phyloP scores from a whole-genome alignment of 1,140 invertebrate species.

The Coboldia fuscipes region DNA sequence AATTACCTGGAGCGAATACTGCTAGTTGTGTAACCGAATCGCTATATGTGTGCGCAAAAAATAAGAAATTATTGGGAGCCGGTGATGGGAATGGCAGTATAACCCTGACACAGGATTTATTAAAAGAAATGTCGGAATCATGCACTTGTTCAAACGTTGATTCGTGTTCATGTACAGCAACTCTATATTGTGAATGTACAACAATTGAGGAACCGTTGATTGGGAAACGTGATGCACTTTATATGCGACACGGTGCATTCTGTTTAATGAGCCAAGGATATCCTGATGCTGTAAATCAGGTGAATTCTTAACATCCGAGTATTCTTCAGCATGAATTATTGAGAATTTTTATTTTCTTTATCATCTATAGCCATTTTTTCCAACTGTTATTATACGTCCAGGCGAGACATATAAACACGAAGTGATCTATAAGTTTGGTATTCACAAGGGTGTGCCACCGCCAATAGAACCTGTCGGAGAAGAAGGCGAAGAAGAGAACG shows the following conservation, averaged over 20 bases:
- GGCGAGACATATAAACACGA: conserved; percentile 39
- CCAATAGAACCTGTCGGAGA: no score
- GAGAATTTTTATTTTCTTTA: conserved; percentile 3
- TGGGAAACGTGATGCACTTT: conserved; percentile 41
- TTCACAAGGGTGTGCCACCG: no score
- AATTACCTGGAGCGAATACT: background rate
- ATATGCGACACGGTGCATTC: conserved; percentile 49
- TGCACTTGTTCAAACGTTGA: background rate
- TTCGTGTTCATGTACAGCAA: background rate
- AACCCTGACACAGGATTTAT: no score
- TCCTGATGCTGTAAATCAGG: conserved; percentile 63
- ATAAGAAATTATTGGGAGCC: background rate
- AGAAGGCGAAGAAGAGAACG: no score
- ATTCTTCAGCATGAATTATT: conserved; percentile 3
- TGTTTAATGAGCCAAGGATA: conserved; percentile 73
- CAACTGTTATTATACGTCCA: conserved; percentile 39
- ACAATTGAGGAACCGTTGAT: conserved; percentile 21
- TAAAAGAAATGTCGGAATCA: background rate
- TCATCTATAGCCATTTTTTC: conserved; percentile 37
- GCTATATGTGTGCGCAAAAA: background rate
- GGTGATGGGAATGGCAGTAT: background rate
- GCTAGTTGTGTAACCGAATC: background rate
- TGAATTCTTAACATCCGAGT: conserved; percentile 19
- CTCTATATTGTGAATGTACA: background rate
- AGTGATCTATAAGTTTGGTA: conserved; percentile 37